Base-by-base conservation (phyloP, 92 coral and sea anemone genomes). In the Parazoanthus darwini region DNA sequence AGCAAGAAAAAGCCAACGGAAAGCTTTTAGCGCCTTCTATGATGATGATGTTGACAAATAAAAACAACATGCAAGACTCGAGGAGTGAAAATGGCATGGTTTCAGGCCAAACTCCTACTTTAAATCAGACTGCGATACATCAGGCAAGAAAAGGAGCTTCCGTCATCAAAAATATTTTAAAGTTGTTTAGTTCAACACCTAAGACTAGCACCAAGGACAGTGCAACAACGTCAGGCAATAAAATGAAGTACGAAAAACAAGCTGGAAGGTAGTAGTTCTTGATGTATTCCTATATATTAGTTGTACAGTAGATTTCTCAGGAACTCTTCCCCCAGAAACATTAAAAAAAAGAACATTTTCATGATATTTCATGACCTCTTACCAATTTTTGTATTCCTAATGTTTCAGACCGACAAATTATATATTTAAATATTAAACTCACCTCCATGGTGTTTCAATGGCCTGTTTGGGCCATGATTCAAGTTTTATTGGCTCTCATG, bases 111-210 rank as follows among this genome's bases (percentile, higher is more conserved):
- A 71, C 39, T 15, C 70, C 2, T 2, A 13, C 0, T 23, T 29
- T 72, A 36, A 25, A 46, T 83, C 42, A 44, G 25, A 72, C 44
- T 13, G 36, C 7, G 3, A 22, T 26, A 1, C 67, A 84, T 5
- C 79, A 71, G 26, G 20, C 87, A 42, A 71, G 11, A 15, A 44
- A 84, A 44, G 79, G 33, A 29, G 46, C 6, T 70, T 72, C 54
- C 56, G 29, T 66, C 66, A 38, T 22, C 35, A 71, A 71, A 25
- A 73, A 46, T 8, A 84, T 43, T 84, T 84, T 22, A 39, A 84
- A 16, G 35, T 29, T 84, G 42, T 7, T n/a, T 70, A 46, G 7
- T 72, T 84, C 35, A 43, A 71, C 42, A 48, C n/a, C 78, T 68
- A 74, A 15, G 42, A 70, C 5, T 3, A 29, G 20, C 23, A 15